Evolutionary conservation across 2,113 vertebrate genomes (phyloP).

Genomic region (Mastomys natalensis): DNA sequence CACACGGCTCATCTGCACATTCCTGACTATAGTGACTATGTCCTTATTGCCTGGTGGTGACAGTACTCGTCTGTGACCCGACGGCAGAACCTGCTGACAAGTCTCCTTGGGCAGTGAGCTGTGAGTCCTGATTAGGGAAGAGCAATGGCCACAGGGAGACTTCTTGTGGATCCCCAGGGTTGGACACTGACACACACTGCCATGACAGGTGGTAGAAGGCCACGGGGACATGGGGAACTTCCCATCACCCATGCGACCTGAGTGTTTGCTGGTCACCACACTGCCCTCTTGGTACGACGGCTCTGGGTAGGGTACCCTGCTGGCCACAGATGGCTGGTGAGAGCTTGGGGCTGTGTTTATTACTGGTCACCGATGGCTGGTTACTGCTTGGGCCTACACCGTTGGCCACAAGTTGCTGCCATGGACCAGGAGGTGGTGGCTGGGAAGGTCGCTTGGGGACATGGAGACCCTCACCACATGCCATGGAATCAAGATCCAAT

Average conservation of each 20-base stretch:
- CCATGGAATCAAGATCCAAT: background rate
- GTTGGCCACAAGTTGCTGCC: background rate
- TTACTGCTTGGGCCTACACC: constrained; percentile 19
- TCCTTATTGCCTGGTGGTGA: rapidly evolving
- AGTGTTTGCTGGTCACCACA: rapidly evolving
- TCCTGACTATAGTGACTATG: rapidly evolving
- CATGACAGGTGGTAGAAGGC: rapidly evolving
- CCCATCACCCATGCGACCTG: rapidly evolving
- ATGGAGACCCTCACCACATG: background rate
- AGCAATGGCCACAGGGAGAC: rapidly evolving
- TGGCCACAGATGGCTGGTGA: background rate
- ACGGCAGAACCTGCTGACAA: background rate
- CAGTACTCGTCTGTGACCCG: background rate
- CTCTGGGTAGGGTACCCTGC: background rate
- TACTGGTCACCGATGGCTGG: background rate
- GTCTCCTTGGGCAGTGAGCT: background rate
- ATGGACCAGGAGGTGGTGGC: background rate
- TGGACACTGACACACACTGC: background rate
- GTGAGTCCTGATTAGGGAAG: background rate
- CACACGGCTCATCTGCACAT: rapidly evolving
- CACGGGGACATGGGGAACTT: rapidly evolving
- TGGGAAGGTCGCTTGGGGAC: rapidly evolving
- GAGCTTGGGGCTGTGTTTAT: background rate
- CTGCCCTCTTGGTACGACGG: rapidly evolving
- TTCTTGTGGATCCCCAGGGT: rapidly evolving